These are phyloP conservation scores for Acanthosoma haemorrhoidale DNA, from an alignment of 2,888 invertebrate species.

Conservation along the genomic window DNA sequence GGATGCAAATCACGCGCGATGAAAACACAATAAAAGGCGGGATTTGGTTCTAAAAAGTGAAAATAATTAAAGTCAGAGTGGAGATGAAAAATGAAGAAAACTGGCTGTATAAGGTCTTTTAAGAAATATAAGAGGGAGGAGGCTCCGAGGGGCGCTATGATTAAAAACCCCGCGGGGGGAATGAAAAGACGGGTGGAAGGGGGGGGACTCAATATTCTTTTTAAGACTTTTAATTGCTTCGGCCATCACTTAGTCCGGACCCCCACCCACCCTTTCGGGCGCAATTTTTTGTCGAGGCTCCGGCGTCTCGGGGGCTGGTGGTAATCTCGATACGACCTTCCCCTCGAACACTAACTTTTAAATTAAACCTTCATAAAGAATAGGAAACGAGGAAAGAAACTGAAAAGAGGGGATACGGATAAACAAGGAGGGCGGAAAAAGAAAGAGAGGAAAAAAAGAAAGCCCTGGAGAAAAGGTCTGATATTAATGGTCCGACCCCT, in stretches of 20 bases:
- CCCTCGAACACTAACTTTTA: constrained; percentile 30
- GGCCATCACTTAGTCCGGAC: constrained; percentile 44
- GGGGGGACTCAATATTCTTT: constrained; percentile 44
- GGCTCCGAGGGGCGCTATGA: constrained; percentile 37
- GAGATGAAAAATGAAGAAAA: neutral
- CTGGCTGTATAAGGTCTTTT: constrained; percentile 35
- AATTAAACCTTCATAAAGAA: constrained; percentile 22
- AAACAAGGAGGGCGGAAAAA: constrained; percentile 6
- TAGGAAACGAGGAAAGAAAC: neutral
- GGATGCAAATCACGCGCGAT: too few species aligned
- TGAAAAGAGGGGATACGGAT: constrained; percentile 2
- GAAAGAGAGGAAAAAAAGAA: constrained; percentile 11
- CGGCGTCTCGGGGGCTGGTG: neutral
- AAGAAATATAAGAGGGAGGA: constrained; percentile 25
- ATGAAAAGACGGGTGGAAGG: constrained; percentile 36
- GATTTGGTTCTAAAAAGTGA: neutral
- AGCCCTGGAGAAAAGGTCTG: constrained; percentile 25
- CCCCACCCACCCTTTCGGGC: constrained; percentile 32
- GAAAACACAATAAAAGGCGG: neutral
- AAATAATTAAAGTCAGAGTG: neutral
- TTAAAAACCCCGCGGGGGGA: constrained; percentile 38
- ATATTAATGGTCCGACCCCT: constrained; percentile 29
- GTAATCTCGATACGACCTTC: constrained; percentile 31
- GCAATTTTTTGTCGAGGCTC: constrained; percentile 2
- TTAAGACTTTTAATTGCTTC: constrained; percentile 45